Evolutionary conservation across 2,113 vertebrate species (phyloP).

Genomic region (Lethenteron reissneri): DNA sequence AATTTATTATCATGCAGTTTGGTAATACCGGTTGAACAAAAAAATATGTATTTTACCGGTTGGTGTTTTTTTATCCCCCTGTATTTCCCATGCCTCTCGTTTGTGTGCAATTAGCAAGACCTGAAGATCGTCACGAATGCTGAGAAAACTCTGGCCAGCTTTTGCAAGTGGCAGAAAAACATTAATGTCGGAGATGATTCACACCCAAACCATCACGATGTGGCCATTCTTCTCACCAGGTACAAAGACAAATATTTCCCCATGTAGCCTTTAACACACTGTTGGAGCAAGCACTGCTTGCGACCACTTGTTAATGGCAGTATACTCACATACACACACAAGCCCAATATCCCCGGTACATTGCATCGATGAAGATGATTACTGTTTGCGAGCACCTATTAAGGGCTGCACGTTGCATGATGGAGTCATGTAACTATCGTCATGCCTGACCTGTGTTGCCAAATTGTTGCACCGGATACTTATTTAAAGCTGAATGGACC

Average conservation of each 20-base stretch:
- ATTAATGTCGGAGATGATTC: constrained; percentile 64
- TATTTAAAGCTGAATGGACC: too few relatives aligned
- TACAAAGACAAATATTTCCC: constrained; percentile 13
- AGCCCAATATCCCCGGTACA: too few relatives aligned
- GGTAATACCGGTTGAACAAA: background rate
- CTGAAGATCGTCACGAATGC: constrained; percentile 78
- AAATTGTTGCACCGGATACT: too few relatives aligned
- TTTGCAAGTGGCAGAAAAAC: constrained; percentile 88
- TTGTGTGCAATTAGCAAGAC: constrained; percentile 33
- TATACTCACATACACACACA: too few relatives aligned
- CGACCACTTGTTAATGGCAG: too few relatives aligned
- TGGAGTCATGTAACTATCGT: too few relatives aligned
- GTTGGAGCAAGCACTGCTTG: too few relatives aligned
- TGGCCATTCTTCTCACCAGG: constrained; percentile 79
- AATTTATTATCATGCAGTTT: background rate
- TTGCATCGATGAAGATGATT: too few relatives aligned
- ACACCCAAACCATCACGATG: constrained; percentile 62
- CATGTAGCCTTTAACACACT: too few relatives aligned
- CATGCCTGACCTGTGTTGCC: too few relatives aligned
- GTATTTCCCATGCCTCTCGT: background rate
- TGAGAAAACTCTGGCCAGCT: constrained; percentile 68
- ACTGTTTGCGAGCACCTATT: too few relatives aligned
- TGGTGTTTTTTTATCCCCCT: background rate
- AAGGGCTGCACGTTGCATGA: too few relatives aligned
- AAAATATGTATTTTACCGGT: background rate